A percentile compares a stretch with the other conserved stretches of the same genome.
phyloP scores from a whole-genome alignment of 2,113 vertebrate species.

The Alouatta palliata region DNA sequence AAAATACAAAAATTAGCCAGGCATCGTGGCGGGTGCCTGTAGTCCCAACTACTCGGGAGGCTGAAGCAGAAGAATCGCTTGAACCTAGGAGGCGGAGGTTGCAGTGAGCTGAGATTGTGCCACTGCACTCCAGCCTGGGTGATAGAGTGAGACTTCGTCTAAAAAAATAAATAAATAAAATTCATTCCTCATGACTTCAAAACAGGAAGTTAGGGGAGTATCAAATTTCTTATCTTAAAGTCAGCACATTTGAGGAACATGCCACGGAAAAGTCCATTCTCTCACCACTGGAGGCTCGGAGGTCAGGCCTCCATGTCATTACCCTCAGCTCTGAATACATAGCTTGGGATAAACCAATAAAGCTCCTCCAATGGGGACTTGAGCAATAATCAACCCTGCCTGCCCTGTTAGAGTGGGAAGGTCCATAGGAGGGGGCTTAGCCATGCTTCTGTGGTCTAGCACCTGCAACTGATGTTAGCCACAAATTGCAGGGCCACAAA shows the following conservation, averaged over 20 bases:
- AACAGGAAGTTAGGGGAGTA: not conserved
- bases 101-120: no score
- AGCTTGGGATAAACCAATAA: slow-evolving; percentile 9
- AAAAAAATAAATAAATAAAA: slow-evolving; percentile 15
- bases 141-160: no score
- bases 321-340: not conserved
- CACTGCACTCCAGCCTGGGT: no score
- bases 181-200: slow-evolving; percentile 1
- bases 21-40: no score
- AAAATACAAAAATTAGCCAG: no score
- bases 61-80: no score
- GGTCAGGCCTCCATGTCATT: not conserved
- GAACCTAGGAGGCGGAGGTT: no score
- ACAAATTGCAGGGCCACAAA: not conserved
- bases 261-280: not conserved
- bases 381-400: not conserved
- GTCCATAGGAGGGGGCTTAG: not conserved
- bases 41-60: no score
- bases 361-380: not conserved
- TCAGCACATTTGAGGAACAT: not conserved
- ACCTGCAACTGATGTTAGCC: not conserved
- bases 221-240: not conserved
- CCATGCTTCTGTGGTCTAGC: not conserved
- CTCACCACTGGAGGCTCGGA: not conserved
- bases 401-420: not conserved